Base-by-base conservation (phyloP, 2,113 vertebrate species). In the Hemicordylus capensis region DNA sequence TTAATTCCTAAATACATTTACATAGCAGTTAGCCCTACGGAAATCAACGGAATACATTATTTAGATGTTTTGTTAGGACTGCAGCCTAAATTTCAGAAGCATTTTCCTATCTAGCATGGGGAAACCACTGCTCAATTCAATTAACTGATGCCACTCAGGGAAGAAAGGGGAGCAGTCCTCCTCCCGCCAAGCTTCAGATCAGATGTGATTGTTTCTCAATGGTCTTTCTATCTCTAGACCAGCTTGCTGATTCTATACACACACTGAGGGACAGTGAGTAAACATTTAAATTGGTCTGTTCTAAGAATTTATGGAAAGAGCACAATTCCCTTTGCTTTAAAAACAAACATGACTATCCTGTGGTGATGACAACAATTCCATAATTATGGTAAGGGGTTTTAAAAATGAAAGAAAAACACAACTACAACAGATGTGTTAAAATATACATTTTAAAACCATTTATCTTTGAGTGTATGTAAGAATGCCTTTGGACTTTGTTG, bases 321-420 rank as follows among this genome's bases (percentile, higher is more conserved):
- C 28, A 44, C 37, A 58, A 39, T 76, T 58, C 75, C n/a, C n/a
- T 76, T 58, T 48, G 3, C 22, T 58, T 58, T 37, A 4, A 26
- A 58, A 2, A 37, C 26, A 42, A 64, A 77, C 31, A 12, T 28
- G 11, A 22, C 17, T 61, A 8, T 28, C 31, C 31, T 76, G 14
- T 48, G 56, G 26, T 46, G 42, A 6, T 51, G 6, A 46, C 77
- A 69, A 24, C 34, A 56, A 44, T 77, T 17, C 28, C 34, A 69
- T 34, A 58, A 34, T 10, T 42, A 28, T 70, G 31, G 37, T 34
- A 28, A 59, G 1, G 12, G n/a, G 39, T 11, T 4, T 84, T 59
- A 48, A 63, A 75, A 63, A 46, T 44, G 56, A 59, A 70, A 77
- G 28, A n/a, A 80, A 83, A n/a, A n/a, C n/a, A 84, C 19, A 78